These are phyloP conservation scores for Forficula auricularia DNA, from an alignment of 1,140 invertebrate genomes.

Conservation along the genomic window DNA sequence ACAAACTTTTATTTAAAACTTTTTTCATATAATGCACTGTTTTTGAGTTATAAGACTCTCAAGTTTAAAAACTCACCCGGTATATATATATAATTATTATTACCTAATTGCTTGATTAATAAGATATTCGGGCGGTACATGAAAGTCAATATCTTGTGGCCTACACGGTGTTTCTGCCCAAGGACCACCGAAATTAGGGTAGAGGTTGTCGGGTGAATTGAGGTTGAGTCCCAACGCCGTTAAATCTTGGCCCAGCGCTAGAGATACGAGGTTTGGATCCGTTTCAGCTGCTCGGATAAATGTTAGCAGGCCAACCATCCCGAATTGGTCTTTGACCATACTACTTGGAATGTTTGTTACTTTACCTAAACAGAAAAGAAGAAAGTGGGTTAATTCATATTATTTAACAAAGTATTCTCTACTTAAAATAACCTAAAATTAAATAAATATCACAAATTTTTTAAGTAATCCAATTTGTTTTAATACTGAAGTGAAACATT, in stretches of 20 bases:
- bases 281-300: slow-evolving; percentile 95
- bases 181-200: slow-evolving; percentile 92
- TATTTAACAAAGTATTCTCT: slow-evolving; percentile 6
- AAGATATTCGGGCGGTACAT: slow-evolving; percentile 95
- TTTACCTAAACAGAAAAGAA: slow-evolving; percentile 40
- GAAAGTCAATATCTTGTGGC: slow-evolving; percentile 97
- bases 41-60: no score
- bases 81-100: no score
- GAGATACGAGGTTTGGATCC: slow-evolving; percentile 82
- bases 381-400: no score
- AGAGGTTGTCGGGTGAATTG: slow-evolving; percentile 90
- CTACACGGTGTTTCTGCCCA: slow-evolving; percentile 94
- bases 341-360: slow-evolving; percentile 94
- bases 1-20: no score
- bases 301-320: slow-evolving; percentile 91
- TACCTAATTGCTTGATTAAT: slow-evolving; percentile 76
- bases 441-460: slow-evolving; percentile 5
- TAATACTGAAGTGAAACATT: no score
- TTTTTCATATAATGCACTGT: no score
- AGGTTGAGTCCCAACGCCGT: slow-evolving; percentile 94
- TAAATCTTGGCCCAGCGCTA: slow-evolving; percentile 92
- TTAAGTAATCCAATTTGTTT: slow-evolving; percentile 4
- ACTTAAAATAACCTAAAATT: not conserved
- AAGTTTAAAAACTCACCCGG: no score
- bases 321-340: slow-evolving; percentile 99